These are phyloP conservation scores for Drosophila sproati DNA, from an alignment of 1,140 invertebrate species.

Conservation along the genomic window DNA sequence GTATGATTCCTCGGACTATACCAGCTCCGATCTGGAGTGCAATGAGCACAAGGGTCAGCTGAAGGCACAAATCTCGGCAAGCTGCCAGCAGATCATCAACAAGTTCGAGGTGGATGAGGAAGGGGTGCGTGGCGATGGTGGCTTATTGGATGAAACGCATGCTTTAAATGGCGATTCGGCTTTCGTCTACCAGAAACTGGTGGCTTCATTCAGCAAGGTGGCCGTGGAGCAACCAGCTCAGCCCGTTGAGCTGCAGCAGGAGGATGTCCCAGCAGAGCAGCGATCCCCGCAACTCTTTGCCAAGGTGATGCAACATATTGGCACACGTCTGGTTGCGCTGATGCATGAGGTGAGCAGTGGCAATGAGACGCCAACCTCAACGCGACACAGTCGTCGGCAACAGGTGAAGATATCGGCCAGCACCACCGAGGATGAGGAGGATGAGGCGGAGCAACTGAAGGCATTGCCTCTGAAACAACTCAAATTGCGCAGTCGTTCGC, in stretches of 20 bases:
- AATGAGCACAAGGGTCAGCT: conserved; percentile 89
- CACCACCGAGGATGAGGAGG: conserved; percentile 91
- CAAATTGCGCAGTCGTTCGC: conserved; percentile 88
- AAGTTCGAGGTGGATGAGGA: conserved; percentile 89
- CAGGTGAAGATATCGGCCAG: conserved; percentile 88
- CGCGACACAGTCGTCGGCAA: conserved; percentile 85
- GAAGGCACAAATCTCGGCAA: conserved; percentile 93
- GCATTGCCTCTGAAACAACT: conserved; percentile 87
- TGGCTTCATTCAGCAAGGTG: conserved; percentile 92
- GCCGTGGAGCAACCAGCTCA: conserved; percentile 74
- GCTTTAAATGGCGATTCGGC: conserved; percentile 89
- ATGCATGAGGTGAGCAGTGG: conserved; percentile 96
- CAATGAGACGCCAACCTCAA: conserved; percentile 85
- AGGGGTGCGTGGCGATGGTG: conserved; percentile 87
- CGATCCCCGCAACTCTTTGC: conserved; percentile 94
- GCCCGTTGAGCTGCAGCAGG: conserved; percentile 28
- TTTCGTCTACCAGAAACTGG: conserved; percentile 93
- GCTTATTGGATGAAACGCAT: conserved; percentile 86
- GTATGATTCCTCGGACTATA: conserved; percentile 95
- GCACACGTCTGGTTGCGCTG: conserved; percentile 93
- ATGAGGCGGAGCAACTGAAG: conserved; percentile 63
- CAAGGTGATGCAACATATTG: conserved; percentile 96
- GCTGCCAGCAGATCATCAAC: conserved; percentile 94
- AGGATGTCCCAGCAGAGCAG: conserved; percentile 85
- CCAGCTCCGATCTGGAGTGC: conserved; percentile 93